phyloP scores from a whole-genome alignment of 2,113 vertebrate species.

The Tretioscincus oriximinensis region DNA sequence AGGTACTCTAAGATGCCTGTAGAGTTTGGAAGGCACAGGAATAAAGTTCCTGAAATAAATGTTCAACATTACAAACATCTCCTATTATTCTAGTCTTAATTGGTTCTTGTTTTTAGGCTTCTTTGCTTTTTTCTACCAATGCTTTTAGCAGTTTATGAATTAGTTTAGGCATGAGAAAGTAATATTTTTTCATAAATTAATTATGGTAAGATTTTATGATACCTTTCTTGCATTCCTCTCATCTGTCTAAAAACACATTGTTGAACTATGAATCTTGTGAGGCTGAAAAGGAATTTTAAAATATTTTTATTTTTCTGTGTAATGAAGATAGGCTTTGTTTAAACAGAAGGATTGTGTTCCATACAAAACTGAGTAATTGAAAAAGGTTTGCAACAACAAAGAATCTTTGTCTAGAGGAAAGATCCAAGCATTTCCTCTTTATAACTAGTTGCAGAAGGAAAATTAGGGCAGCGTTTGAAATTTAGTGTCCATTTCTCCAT shows the following conservation, averaged over 20 bases:
- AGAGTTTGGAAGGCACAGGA: background rate
- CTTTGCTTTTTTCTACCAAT: background rate
- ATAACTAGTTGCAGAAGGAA: slow-evolving; percentile 9
- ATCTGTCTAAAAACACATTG: slow-evolving; percentile 48
- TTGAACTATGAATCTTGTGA: slow-evolving; percentile 20
- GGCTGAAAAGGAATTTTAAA: background rate
- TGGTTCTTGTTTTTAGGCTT: background rate
- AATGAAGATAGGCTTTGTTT: slow-evolving; percentile 18
- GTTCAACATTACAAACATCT: background rate
- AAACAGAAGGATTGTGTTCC: slow-evolving; percentile 23
- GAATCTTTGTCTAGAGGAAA: slow-evolving; percentile 3
- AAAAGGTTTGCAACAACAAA: background rate
- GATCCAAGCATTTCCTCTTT: slow-evolving; percentile 30
- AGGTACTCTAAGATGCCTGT: background rate
- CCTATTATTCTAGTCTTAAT: background rate
- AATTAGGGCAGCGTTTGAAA: background rate
- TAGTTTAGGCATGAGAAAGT: slow-evolving; percentile 29
- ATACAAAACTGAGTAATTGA: slow-evolving; percentile 49
- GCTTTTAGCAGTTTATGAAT: slow-evolving; percentile 28
- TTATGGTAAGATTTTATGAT: background rate
- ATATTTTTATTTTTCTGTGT: slow-evolving; percentile 1
- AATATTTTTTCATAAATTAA: slow-evolving; percentile 48
- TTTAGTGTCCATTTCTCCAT: background rate
- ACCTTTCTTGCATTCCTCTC: background rate
- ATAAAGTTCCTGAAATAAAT: background rate